Evolutionary conservation across 2,888 invertebrate species (phyloP), one percentile per base, ranked within the genome.

Genomic region (Lapara coniferarum): DNA sequence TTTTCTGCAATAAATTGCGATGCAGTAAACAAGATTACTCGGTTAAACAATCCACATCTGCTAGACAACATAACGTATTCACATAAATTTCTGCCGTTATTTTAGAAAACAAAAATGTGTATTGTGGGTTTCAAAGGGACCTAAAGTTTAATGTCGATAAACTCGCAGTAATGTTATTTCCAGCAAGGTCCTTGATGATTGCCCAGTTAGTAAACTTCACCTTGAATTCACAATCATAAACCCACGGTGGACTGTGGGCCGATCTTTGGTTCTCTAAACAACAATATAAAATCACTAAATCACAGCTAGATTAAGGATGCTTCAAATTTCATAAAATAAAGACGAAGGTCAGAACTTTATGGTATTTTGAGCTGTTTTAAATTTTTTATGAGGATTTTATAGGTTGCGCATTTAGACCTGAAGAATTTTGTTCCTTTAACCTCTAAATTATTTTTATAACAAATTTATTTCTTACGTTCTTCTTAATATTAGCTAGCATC

Each of bases 231-330:
- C 78, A 82, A 85, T 63, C 83, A 81, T 81, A 76, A 81, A 79
- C 76, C 80, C 81, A 82, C 78, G 75, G 37, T 37, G 8, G 37
- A 78, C 74, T 75, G 75, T 70, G 67, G 70, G 71, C 71, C 77
- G 89, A 83, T 89, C 87, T 91, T 83, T 85, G 72, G 75, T 81
- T 81, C 71, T 80, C 73, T 78, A 82, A 86, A 87, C 84, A 88
- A 86, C 82, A 85, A 37, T 52, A 86, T 78, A 78, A 77, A 75
- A 74, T 76, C 72, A 82, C 77, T 83, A 86, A 86, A 88, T 89
- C 85, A 82, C 74, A 67, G 74, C 73, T 77, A 81, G 82, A 85
- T 86, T 88, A 86, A 77, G 81, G 81, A 82, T 83, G 78, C 75
- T 79, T 76, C 73, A 71, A 72, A 78, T 83, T 80, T 81, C 74